phyloP scores from a whole-genome alignment of 2,888 invertebrate genomes.

The Ptychoptera albimana region DNA sequence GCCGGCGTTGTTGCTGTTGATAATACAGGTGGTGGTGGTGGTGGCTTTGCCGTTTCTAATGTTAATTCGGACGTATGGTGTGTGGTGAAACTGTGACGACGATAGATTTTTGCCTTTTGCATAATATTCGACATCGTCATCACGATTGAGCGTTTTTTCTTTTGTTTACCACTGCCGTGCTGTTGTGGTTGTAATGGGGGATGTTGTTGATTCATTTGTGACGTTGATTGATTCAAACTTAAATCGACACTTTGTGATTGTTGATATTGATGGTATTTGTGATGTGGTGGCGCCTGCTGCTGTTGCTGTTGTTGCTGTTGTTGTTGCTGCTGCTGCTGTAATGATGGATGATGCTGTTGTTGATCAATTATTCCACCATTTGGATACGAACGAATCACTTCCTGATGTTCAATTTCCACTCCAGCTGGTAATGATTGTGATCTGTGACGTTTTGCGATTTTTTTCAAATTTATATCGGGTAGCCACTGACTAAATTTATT shows the following conservation, averaged over 20 bases:
- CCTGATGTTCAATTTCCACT: conserved; percentile 35
- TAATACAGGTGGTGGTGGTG: neutral
- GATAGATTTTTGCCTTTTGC: conserved; percentile 56
- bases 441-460: conserved; percentile 49
- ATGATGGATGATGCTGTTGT: conserved; percentile 14
- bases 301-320: conserved; percentile 17
- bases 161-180: conserved; percentile 32
- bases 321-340: conserved; percentile 24
- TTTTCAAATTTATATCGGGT: conserved; percentile 55
- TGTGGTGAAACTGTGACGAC: conserved; percentile 29
- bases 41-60: conserved; percentile 6
- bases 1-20: neutral
- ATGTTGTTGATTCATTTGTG: neutral
- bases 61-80: conserved; percentile 4
- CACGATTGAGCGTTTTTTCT: conserved; percentile 66
- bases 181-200: conserved; percentile 2
- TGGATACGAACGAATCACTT: neutral
- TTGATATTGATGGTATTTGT: conserved; percentile 12
- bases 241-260: neutral
- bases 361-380: conserved; percentile 12
- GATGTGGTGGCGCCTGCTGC: conserved; percentile 15
- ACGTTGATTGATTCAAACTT: neutral
- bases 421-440: conserved; percentile 69
- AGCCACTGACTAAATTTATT: conserved; percentile 47
- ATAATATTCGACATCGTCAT: conserved; percentile 72